Percentiles rank a stretch among this genome's conserved stretches.
These are phyloP conservation scores for Bostrychus sinensis DNA, from an alignment of 2,113 vertebrate genomes.

Conservation along the genomic window DNA sequence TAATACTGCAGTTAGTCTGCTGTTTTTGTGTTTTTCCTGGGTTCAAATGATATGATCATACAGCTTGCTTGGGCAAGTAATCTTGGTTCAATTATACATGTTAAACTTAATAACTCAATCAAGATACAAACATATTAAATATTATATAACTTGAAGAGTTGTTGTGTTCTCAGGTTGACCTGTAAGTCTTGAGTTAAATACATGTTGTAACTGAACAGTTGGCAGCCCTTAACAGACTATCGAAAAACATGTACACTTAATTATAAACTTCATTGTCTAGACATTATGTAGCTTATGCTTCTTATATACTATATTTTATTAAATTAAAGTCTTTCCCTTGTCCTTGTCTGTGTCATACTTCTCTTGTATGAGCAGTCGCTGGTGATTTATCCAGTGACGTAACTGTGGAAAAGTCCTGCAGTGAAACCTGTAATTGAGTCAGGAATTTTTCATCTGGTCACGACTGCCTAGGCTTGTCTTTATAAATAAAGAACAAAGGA, in stretches of 20 bases:
- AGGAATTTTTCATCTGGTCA: constrained; percentile 72
- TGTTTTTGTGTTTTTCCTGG: too few species aligned
- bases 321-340: constrained; percentile 20
- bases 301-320: not conserved
- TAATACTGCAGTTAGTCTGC: too few species aligned
- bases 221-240: not conserved
- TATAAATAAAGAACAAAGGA: constrained; percentile 62
- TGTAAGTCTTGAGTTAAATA: not conserved
- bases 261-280: constrained; percentile 29
- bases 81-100: too few species aligned
- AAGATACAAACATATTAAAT: too few species aligned
- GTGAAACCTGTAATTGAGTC: constrained; percentile 67
- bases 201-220: not conserved
- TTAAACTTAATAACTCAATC: too few species aligned
- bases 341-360: constrained; percentile 44
- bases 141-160: too few species aligned
- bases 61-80: too few species aligned
- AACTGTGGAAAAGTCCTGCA: constrained; percentile 66
- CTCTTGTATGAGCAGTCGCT: constrained; percentile 56
- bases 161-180: too few species aligned
- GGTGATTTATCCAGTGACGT: constrained; percentile 68
- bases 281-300: constrained; percentile 29
- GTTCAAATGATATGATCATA: too few species aligned
- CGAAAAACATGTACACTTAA: not conserved
- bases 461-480: constrained; percentile 49